Evolutionary conservation across 2,113 vertebrate species (phyloP).

Genomic region (Lanius collurio): DNA sequence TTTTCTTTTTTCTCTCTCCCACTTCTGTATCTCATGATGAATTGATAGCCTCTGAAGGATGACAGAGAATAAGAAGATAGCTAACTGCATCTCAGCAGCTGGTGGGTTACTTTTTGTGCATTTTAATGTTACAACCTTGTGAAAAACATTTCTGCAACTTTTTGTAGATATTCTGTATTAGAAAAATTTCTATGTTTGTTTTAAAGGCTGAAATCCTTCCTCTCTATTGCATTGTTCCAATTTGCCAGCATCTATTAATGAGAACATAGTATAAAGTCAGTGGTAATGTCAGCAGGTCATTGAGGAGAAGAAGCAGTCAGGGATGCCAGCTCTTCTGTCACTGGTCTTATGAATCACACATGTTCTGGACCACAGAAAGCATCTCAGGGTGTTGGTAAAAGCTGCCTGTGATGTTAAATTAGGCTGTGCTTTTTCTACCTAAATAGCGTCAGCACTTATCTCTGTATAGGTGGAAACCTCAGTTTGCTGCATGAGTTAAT

Average conservation of each 20-base stretch:
- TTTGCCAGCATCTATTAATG: background rate
- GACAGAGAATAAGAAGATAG: background rate
- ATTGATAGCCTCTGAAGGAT: background rate
- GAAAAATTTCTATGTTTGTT: background rate
- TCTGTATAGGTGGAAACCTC: background rate
- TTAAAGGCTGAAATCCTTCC: background rate
- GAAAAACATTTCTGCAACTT: background rate
- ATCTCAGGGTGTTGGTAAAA: background rate
- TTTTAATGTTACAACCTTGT: background rate
- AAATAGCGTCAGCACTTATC: background rate
- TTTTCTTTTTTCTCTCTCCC: background rate
- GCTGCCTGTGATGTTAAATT: background rate
- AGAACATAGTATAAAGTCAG: background rate
- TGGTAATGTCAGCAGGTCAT: background rate
- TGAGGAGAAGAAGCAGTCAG: background rate
- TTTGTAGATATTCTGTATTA: background rate
- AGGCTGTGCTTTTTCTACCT: background rate
- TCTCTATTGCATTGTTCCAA: background rate
- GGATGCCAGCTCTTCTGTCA: background rate
- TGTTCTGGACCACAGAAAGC: background rate
- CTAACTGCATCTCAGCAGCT: background rate
- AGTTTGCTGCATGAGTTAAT: background rate
- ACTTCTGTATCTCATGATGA: background rate
- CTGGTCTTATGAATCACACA: background rate
- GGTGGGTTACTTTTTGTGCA: background rate